phyloP scores from a whole-genome alignment of 2,113 vertebrate genomes.

The Protobothrops mucrosquamatus region DNA sequence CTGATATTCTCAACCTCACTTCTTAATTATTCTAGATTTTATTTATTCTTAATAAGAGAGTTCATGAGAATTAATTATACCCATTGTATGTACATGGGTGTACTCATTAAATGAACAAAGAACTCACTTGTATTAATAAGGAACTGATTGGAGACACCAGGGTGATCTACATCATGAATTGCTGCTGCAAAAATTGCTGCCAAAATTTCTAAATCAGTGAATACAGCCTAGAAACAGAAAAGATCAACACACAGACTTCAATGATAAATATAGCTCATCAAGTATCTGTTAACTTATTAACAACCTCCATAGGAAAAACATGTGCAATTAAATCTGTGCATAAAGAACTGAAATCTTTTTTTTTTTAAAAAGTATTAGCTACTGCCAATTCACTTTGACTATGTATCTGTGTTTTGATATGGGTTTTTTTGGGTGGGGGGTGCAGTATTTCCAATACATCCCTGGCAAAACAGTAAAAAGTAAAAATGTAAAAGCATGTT shows the following conservation, averaged over 20 bases:
- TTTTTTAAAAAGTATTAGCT: background rate
- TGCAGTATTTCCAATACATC: background rate
- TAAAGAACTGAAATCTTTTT: background rate
- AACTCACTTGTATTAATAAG: conserved; percentile 98
- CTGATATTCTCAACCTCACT: background rate
- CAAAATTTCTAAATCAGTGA: conserved; percentile 96
- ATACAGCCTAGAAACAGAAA: conserved; percentile 82
- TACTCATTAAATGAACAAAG: background rate
- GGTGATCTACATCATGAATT: conserved; percentile 98
- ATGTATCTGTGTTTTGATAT: background rate
- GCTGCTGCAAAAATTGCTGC: conserved; percentile 96
- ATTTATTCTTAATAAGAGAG: background rate
- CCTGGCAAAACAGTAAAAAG: background rate
- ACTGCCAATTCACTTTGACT: background rate
- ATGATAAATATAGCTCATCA: background rate
- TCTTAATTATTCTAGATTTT: background rate
- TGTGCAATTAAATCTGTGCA: background rate
- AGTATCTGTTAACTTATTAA: background rate
- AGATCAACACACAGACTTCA: background rate
- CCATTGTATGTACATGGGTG: background rate
- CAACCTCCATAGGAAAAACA: background rate
- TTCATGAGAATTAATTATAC: background rate
- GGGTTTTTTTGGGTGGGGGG: background rate
- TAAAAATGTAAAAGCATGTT: background rate
- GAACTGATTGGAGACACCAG: conserved; percentile 98